Evolutionary conservation across 2,797 vertebrate genomes (phyloP).

Genomic region (Syncerus caffer): DNA sequence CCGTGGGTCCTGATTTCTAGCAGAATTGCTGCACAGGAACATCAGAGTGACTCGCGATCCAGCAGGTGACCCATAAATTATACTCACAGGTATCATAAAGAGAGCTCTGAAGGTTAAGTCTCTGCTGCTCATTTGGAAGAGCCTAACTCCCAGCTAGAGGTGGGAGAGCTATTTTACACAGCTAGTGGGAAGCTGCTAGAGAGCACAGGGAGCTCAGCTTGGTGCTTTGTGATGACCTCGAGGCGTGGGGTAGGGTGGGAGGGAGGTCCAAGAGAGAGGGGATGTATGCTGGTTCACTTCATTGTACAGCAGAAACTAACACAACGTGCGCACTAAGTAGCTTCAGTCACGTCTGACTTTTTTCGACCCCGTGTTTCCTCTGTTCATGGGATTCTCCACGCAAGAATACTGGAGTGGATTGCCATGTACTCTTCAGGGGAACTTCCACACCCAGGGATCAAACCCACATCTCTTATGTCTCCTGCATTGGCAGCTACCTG

Average conservation of each 20-base stretch:
- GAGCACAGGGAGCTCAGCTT: neutral
- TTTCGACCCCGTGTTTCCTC: neutral
- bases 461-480: neutral
- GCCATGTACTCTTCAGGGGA: neutral
- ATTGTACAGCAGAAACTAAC: neutral
- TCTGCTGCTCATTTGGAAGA: neutral
- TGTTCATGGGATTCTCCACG: neutral
- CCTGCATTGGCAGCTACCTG: neutral
- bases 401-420: neutral
- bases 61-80: neutral
- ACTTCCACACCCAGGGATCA: neutral
- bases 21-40: slow-evolving; percentile 16
- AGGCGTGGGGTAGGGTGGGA: accelerated
- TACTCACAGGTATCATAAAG: slow-evolving; percentile 34
- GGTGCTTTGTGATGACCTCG: neutral
- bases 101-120: neutral
- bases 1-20: neutral
- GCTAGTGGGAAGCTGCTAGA: neutral
- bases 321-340: accelerated
- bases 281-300: neutral
- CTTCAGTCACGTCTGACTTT: neutral
- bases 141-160: neutral
- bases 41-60: neutral
- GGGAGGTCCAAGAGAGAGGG: neutral
- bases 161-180: neutral